Conservation (phyloP, 2,888 invertebrate genomes). For the Mimumesa dahlbomi region DNA sequence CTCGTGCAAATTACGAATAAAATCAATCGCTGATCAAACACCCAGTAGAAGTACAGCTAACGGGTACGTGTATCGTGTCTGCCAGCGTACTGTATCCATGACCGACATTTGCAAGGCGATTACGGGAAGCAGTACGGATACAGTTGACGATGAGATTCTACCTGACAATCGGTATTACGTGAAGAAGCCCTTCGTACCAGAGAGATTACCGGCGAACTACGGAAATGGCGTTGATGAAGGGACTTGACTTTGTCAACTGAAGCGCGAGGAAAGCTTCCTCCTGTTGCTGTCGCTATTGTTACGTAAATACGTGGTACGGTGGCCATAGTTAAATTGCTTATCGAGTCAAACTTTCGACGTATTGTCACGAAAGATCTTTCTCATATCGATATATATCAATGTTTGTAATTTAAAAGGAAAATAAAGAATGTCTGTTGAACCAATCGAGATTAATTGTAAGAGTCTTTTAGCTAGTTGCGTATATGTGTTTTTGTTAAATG, state of each 20-base stretch:
- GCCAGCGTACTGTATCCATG: constrained; percentile 33
- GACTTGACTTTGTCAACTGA: constrained; percentile 56
- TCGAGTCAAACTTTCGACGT: too few species aligned
- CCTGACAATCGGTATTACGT: constrained; percentile 52
- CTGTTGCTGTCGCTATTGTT: constrained; percentile 42
- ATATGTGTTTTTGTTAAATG: too few species aligned
- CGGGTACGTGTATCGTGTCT: not conserved
- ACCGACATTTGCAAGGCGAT: constrained; percentile 54
- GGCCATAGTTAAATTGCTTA: not conserved
- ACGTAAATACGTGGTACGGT: constrained; percentile 47
- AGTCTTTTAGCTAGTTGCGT: too few species aligned
- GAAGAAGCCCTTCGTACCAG: constrained; percentile 43
- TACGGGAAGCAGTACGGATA: constrained; percentile 33
- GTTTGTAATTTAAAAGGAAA: too few species aligned
- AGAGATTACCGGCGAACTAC: constrained; percentile 51
- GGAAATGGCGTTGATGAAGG: constrained; percentile 49
- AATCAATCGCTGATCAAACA: not conserved
- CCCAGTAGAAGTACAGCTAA: not conserved
- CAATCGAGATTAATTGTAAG: too few species aligned
- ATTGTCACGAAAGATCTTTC: too few species aligned
- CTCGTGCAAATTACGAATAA: too few species aligned
- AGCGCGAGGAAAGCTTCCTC: constrained; percentile 48
- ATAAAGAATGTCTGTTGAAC: too few species aligned
- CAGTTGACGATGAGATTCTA: constrained; percentile 36
- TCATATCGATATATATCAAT: too few species aligned